Percentiles rank a stretch among this genome's conserved stretches.
Evolutionary conservation across 2,113 vertebrate genomes (phyloP).

Genomic region (Seriola quinqueradiata): DNA sequence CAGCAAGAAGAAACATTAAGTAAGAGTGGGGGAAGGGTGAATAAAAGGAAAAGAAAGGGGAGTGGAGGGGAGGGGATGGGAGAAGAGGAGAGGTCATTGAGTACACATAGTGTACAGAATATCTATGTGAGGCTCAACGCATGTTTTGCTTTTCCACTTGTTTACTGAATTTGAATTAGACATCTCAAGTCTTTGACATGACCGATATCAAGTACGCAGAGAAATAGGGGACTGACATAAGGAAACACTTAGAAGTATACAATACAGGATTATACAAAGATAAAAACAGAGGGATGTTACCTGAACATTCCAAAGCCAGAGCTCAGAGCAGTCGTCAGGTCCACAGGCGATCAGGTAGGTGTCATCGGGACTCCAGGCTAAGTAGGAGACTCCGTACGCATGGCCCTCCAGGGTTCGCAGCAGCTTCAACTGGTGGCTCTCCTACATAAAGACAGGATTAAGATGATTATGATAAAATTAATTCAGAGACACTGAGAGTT

Average conservation of each 20-base stretch:
- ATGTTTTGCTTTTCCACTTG: background rate
- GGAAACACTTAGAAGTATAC: background rate
- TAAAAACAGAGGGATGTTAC: slow-evolving; percentile 71
- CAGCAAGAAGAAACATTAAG: slow-evolving; percentile 59
- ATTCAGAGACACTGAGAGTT: background rate
- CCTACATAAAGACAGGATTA: slow-evolving; percentile 79
- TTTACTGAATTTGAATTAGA: slow-evolving; percentile 13
- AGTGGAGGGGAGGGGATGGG: slow-evolving; percentile 21
- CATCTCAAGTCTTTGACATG: background rate
- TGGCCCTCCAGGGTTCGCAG: slow-evolving; percentile 97
- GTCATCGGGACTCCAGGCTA: slow-evolving; percentile 99
- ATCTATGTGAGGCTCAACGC: slow-evolving; percentile 26
- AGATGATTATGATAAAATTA: background rate
- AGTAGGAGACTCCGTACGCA: slow-evolving; percentile 96
- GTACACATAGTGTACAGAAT: slow-evolving; percentile 54
- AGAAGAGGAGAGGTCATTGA: slow-evolving; percentile 65
- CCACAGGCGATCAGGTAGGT: slow-evolving; percentile 98
- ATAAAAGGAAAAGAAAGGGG: slow-evolving; percentile 35
- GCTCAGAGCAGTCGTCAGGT: slow-evolving; percentile 98
- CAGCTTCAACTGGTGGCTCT: slow-evolving; percentile 96
- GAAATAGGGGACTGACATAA: background rate
- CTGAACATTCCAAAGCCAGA: slow-evolving; percentile 99
- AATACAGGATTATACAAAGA: background rate
- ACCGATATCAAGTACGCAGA: background rate
- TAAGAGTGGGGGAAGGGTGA: slow-evolving; percentile 63